Percentiles rank a stretch among this genome's conserved stretches.
phyloP scores from a whole-genome alignment of 2,113 vertebrate genomes.

The Salvelinus fontinalis region DNA sequence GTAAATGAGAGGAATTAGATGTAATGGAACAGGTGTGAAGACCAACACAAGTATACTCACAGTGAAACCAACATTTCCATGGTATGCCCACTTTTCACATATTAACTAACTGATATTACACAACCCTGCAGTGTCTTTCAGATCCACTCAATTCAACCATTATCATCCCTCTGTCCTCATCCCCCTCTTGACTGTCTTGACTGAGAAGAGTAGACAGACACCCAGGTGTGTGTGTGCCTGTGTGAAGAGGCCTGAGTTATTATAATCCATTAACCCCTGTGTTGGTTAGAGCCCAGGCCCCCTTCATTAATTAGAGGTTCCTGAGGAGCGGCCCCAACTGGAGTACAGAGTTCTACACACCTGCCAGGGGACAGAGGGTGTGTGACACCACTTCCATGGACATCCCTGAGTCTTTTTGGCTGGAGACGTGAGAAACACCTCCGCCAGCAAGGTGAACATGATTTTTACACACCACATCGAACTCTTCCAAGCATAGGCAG shows the following conservation, averaged over 20 bases:
- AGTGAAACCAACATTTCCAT: too few species aligned
- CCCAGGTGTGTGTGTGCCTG: too few species aligned
- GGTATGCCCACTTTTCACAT: too few species aligned
- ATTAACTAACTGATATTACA: background rate
- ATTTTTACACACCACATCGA: too few species aligned
- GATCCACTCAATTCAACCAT: too few species aligned
- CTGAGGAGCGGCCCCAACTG: background rate
- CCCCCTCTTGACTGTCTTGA: too few species aligned
- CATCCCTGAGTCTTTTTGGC: background rate
- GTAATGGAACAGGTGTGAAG: too few species aligned
- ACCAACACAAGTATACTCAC: too few species aligned
- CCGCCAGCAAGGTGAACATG: constrained; percentile 16
- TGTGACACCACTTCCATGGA: background rate
- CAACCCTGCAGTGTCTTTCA: too few species aligned
- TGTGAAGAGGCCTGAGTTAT: constrained; percentile 24
- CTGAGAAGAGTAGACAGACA: too few species aligned
- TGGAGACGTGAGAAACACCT: constrained; percentile 24
- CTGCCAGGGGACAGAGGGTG: background rate
- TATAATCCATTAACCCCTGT: constrained; percentile 22
- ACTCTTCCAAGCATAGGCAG: too few species aligned
- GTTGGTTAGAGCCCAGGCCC: constrained; percentile 31
- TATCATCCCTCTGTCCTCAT: background rate
- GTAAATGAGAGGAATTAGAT: constrained; percentile 8
- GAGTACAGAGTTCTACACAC: background rate
- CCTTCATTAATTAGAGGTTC: constrained; percentile 30